Base-by-base conservation (phyloP, 2,888 invertebrate genomes). In the Ferrisia virgata region DNA sequence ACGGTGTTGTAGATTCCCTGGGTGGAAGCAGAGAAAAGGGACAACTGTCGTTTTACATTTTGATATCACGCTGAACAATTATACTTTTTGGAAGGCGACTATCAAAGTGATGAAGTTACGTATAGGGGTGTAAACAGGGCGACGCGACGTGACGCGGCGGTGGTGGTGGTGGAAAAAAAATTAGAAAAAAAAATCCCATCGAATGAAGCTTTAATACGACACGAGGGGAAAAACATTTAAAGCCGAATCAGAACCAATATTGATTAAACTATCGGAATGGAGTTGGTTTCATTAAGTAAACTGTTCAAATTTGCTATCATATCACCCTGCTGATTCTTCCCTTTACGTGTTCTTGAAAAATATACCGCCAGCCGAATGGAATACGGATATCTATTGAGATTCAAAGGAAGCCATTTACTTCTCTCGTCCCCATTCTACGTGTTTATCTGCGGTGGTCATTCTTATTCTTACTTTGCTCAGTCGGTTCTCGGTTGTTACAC, bases 401-500 rank as follows among this genome's bases (percentile, higher is more conserved):
- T 76, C 72, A 76, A 76, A 76, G 72, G 72, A 76, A 36, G 72
- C 72, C 72, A 76, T 76, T 76, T 76, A 76, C 72, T 64, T 64
- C 64, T n/a, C 36, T 76, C 72, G 72, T 76, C 72, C 72, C 72
- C 72, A 36, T n/a, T 76, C 36, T 36, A 76, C n/a, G 72, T 76
- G 72, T 76, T 76, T 76, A 76, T 76, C 72, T 76, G 72, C 72
- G 72, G 72, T 76, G 72, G 72, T 76, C 72, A 76, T 76, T 76
- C 36, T 76, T 36, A 76, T 76, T 76, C 72, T 76, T 76, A 76
- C 72, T 36, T 36, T 18, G 72, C 72, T 76, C 72, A 76, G 33
- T 76, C 72, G 72, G 72, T 76, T 76, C 36, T 76, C 72, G 72
- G 72, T 76, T 76, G 72, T 76, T 76, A 76, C 79, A 79, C 79